These are phyloP conservation scores for Furcula furcula DNA, from an alignment of 2,888 invertebrate species.

Conservation along the genomic window DNA sequence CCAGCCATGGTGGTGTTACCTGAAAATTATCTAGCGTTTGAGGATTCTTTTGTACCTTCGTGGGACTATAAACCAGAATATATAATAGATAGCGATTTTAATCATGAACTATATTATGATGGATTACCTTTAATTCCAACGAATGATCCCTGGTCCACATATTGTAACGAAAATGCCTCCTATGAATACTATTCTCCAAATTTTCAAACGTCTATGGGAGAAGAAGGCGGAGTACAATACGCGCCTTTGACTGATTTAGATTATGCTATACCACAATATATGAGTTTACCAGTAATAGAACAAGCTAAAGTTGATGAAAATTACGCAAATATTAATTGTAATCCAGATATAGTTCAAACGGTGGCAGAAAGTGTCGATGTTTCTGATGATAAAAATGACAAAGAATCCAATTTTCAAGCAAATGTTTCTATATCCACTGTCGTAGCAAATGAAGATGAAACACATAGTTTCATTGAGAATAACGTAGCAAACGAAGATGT, in stretches of 20 bases:
- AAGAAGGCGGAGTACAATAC: slow-evolving; percentile 58
- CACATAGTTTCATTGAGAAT: slow-evolving; percentile 38
- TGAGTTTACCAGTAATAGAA: slow-evolving; percentile 64
- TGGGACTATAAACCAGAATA: slow-evolving; percentile 70
- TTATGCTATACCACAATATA: slow-evolving; percentile 69
- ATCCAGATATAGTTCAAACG: slow-evolving; percentile 21
- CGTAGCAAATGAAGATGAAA: slow-evolving; percentile 49
- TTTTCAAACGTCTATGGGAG: slow-evolving; percentile 52
- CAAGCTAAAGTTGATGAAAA: slow-evolving; percentile 47
- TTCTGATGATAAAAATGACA: slow-evolving; percentile 30
- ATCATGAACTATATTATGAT: slow-evolving; percentile 62
- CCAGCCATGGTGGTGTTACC: slow-evolving; percentile 65
- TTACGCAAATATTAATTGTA: slow-evolving; percentile 29
- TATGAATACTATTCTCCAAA: slow-evolving; percentile 66
- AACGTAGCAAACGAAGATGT: slow-evolving; percentile 49
- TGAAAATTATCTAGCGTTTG: slow-evolving; percentile 77
- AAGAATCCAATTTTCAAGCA: slow-evolving; percentile 24
- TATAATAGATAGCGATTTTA: slow-evolving; percentile 48
- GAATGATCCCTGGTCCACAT: slow-evolving; percentile 72
- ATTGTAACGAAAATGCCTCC: slow-evolving; percentile 54
- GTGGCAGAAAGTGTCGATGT: slow-evolving; percentile 27
- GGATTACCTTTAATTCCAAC: slow-evolving; percentile 64
- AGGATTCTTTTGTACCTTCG: slow-evolving; percentile 74
- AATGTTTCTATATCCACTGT: slow-evolving; percentile 23
- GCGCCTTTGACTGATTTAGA: slow-evolving; percentile 72